These are phyloP conservation scores for Mustela lutreola DNA, from an alignment of 2,113 vertebrate species.

Conservation along the genomic window DNA sequence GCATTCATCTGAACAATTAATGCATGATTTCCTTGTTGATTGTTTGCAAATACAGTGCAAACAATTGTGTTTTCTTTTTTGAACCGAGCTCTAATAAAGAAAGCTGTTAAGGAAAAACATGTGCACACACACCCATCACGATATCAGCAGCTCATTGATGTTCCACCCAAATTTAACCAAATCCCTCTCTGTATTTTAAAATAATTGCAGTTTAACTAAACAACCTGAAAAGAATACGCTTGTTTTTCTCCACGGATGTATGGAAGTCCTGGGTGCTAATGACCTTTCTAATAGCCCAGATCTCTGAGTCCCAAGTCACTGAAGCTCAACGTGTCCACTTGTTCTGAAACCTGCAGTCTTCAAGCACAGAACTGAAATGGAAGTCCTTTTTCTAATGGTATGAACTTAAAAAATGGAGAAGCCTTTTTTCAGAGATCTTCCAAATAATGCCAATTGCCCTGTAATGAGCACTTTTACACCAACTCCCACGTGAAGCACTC, in stretches of 20 bases:
- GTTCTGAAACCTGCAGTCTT: neutral
- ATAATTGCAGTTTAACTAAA: conserved; percentile 1
- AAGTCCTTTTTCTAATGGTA: neutral
- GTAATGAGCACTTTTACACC: neutral
- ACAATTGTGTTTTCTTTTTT: conserved; percentile 57
- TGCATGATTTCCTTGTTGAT: conserved; percentile 56
- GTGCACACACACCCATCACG: neutral
- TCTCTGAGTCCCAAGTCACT: neutral
- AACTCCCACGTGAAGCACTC: neutral
- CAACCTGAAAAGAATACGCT: neutral
- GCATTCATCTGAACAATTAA: conserved; percentile 71
- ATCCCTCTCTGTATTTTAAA: conserved; percentile 17
- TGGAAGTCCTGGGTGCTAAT: neutral
- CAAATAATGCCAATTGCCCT: neutral
- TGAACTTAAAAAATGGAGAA: neutral
- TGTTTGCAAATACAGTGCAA: conserved; percentile 78
- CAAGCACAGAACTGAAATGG: neutral
- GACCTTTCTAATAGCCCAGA: neutral
- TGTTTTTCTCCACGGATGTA: neutral
- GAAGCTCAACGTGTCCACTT: neutral
- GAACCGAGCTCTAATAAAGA: conserved; percentile 53
- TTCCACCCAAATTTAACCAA: conserved; percentile 20
- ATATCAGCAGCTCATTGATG: neutral
- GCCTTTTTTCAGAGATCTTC: neutral
- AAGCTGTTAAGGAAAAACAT: neutral